These are phyloP conservation scores for Paramisgurnus dabryanus DNA, from an alignment of 2,113 vertebrate species.

Conservation along the genomic window DNA sequence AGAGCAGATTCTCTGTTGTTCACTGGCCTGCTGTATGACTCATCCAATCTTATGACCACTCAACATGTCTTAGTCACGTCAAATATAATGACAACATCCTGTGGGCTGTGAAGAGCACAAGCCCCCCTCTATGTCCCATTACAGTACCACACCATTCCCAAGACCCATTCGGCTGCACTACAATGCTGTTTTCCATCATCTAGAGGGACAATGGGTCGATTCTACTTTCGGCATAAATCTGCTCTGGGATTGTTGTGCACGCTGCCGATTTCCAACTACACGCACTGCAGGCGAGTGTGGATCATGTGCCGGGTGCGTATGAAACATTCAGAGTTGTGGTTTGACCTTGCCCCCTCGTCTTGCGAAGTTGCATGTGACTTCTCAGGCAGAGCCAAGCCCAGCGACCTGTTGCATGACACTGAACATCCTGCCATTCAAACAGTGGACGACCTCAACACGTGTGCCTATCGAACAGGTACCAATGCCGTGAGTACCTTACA, in stretches of 20 bases:
- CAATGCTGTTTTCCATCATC: conserved; percentile 22
- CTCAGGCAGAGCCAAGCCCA: conserved; percentile 9
- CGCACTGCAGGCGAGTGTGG: background rate
- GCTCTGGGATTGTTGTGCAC: background rate
- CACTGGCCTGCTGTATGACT: conserved; percentile 5
- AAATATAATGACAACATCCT: conserved; percentile 24
- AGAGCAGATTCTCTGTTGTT: background rate
- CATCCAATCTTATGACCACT: conserved; percentile 18
- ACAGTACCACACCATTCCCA: conserved; percentile 1
- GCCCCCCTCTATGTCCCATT: background rate
- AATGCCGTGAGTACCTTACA: background rate
- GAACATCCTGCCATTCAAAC: conserved; percentile 18
- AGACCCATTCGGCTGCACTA: conserved; percentile 31
- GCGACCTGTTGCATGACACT: conserved; percentile 24
- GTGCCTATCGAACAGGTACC: conserved; percentile 13
- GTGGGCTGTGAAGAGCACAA: background rate
- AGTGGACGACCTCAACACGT: background rate
- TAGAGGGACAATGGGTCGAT: conserved; percentile 10
- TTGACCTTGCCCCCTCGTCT: conserved; percentile 22
- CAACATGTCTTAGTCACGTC: background rate
- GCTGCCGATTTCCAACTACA: background rate
- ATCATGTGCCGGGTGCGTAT: conserved; percentile 19
- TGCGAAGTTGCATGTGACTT: conserved; percentile 23
- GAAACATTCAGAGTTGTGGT: conserved; percentile 3
- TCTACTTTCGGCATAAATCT: conserved; percentile 7